phyloP scores from a whole-genome alignment of 1,140 invertebrate species.

The Zaprionus africanus region DNA sequence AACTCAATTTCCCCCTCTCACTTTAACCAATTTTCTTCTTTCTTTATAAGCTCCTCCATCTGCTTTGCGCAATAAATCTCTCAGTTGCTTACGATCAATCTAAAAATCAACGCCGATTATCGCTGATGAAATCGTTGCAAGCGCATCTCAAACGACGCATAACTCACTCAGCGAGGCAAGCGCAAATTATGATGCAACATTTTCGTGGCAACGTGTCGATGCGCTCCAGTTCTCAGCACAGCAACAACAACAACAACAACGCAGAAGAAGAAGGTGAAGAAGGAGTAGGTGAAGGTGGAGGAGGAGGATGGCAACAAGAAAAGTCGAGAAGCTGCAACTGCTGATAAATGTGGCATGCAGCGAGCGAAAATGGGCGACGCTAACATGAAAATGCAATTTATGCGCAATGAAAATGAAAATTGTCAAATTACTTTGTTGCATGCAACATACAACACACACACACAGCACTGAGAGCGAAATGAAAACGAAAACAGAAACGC shows the following conservation, averaged over 20 bases:
- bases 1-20: neutral
- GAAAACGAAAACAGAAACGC: constrained; percentile 14
- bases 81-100: neutral
- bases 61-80: neutral
- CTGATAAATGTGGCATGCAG: constrained; percentile 31
- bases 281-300: neutral
- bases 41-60: neutral
- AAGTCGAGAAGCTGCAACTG: constrained; percentile 7
- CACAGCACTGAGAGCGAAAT: neutral
- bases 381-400: constrained; percentile 44
- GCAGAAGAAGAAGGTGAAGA: neutral
- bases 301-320: neutral
- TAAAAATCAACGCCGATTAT: constrained; percentile 7
- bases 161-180: neutral
- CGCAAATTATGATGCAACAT: constrained; percentile 60
- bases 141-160: constrained; percentile 5
- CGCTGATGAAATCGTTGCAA: constrained; percentile 1
- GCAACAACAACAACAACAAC: constrained; percentile 7
- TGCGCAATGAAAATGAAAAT: constrained; percentile 42
- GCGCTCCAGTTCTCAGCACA: constrained; percentile 65
- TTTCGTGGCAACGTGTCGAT: constrained; percentile 61
- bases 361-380: constrained; percentile 30
- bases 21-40: neutral
- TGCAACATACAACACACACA: constrained; percentile 13
- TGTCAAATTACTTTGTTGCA: constrained; percentile 59